Conservation (phyloP, 2,113 vertebrate genomes). For the Silurus asotus region DNA sequence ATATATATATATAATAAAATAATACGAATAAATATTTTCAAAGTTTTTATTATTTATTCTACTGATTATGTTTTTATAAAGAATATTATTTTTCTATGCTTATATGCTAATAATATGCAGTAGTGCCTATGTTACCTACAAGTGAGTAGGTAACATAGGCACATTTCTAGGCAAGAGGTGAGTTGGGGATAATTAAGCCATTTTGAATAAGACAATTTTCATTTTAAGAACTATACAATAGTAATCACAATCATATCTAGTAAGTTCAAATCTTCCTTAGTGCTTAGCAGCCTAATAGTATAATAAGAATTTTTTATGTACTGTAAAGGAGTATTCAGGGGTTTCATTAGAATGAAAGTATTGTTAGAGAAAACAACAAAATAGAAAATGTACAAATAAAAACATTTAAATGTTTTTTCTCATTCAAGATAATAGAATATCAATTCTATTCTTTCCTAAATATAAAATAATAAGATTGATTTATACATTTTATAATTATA, state of each 20-base stretch:
- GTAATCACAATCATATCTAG: no score
- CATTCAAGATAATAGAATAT: background rate
- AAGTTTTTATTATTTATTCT: background rate
- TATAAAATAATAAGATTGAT: background rate
- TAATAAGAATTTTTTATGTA: background rate
- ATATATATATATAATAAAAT: no score
- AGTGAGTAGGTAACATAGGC: background rate
- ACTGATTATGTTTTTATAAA: background rate
- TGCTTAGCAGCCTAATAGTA: background rate
- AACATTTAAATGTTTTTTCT: background rate
- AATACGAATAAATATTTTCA: background rate
- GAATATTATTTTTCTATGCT: background rate
- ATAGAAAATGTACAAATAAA: no score
- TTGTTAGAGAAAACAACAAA: no score
- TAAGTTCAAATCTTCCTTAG: no score
- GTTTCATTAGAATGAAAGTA: no score
- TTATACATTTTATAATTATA: background rate
- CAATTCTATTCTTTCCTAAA: background rate
- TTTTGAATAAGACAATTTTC: background rate
- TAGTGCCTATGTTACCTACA: no score
- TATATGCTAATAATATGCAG: background rate
- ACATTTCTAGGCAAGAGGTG: background rate
- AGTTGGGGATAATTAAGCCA: background rate
- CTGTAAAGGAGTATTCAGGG: no score
- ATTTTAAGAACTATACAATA: no score